phyloP scores from a whole-genome alignment of 2,113 vertebrate species.

The Pandion haliaetus region DNA sequence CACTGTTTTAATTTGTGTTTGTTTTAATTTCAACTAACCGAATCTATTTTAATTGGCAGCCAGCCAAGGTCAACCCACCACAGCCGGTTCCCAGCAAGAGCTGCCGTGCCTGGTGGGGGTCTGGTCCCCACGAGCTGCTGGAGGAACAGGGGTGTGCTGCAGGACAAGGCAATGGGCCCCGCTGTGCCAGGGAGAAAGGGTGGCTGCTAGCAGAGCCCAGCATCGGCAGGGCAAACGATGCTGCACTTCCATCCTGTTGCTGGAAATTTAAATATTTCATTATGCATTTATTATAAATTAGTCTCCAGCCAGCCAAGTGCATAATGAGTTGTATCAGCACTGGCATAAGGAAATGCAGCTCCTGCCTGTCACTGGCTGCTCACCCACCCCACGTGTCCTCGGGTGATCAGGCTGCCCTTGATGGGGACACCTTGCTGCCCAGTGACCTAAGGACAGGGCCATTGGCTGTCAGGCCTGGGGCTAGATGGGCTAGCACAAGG shows the following conservation, averaged over 20 bases:
- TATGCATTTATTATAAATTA: constrained; percentile 6
- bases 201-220: not conserved
- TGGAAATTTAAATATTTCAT: not conserved
- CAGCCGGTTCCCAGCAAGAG: fast-evolving
- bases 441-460: not conserved
- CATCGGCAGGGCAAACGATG: fast-evolving
- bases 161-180: not conserved
- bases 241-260: not conserved
- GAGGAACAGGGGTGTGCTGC: not conserved
- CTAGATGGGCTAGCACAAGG: not conserved
- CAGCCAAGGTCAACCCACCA: not conserved
- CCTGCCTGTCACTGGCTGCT: not conserved
- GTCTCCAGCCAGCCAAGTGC: not conserved
- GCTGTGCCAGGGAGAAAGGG: not conserved
- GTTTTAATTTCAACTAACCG: not conserved
- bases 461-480: not conserved
- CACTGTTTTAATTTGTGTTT: not conserved
- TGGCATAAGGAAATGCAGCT: not conserved
- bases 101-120: fast-evolving
- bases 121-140: not conserved
- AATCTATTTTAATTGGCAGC: not conserved
- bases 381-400: not conserved
- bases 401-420: not conserved
- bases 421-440: not conserved
- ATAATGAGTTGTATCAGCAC: not conserved